These are phyloP conservation scores for Hippocampus zosterae DNA, from an alignment of 2,113 vertebrate genomes.

Conservation along the genomic window DNA sequence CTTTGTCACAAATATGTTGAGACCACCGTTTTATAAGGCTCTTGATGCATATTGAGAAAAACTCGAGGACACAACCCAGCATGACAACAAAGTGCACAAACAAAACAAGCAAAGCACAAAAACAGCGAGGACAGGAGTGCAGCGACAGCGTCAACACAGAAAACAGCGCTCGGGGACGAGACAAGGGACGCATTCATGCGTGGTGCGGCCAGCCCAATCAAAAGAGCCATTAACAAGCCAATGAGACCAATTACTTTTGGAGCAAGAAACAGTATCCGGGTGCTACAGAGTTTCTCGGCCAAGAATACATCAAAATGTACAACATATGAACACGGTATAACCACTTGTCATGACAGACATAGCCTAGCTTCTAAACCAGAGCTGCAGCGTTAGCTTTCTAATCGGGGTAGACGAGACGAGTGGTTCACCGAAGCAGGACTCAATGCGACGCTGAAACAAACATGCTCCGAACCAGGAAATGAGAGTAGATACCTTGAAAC, in stretches of 20 bases:
- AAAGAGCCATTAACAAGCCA: conserved; percentile 62
- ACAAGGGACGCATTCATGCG: conserved; percentile 66
- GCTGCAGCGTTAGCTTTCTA: not conserved
- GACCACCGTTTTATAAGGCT: not conserved
- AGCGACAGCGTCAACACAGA: conserved; percentile 35
- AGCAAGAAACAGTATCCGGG: not conserved
- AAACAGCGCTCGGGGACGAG: conserved; percentile 28
- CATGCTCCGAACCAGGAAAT: not conserved
- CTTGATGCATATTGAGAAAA: not conserved
- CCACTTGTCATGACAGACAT: not conserved
- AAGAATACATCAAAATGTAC: not conserved
- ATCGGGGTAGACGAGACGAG: not conserved
- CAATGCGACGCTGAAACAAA: not conserved
- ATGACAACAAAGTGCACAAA: conserved; percentile 12
- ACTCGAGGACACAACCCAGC: not conserved
- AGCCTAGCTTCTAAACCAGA: not conserved
- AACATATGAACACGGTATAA: not conserved
- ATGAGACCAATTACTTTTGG: conserved; percentile 40
- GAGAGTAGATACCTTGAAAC: not conserved
- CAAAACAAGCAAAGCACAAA: conserved; percentile 20
- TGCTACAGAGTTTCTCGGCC: not conserved
- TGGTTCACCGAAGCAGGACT: not conserved
- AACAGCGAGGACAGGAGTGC: conserved; percentile 17
- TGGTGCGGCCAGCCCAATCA: conserved; percentile 45
- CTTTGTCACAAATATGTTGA: not conserved